Conservation (phyloP, 2,888 invertebrate genomes). For the Campoplex capitator region DNA sequence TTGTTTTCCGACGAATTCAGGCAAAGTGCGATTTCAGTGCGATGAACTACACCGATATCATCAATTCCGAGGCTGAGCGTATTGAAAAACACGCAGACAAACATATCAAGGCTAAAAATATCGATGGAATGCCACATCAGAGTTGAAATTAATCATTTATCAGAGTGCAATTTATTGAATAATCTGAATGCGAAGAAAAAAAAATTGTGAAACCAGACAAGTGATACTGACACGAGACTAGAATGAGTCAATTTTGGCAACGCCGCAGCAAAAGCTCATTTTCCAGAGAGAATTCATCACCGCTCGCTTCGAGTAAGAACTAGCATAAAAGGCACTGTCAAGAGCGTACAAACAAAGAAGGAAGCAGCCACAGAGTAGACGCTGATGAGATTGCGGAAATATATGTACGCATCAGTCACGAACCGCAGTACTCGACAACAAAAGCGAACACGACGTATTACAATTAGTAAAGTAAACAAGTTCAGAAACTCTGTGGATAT, state of each 20-base stretch:
- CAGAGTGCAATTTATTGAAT: background rate
- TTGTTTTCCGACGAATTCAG: slow-evolving; percentile 29
- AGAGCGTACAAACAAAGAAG: slow-evolving; percentile 23
- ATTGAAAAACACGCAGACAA: slow-evolving; percentile 9
- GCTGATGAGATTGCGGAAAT: slow-evolving; percentile 58
- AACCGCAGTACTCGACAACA: slow-evolving; percentile 12
- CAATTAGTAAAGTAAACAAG: background rate
- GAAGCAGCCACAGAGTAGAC: background rate
- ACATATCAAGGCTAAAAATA: background rate
- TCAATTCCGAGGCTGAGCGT: slow-evolving; percentile 28
- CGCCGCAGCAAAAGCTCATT: slow-evolving; percentile 47
- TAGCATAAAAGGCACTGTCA: background rate
- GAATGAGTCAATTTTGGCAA: slow-evolving; percentile 38
- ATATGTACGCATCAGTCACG: slow-evolving; percentile 21
- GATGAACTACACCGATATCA: slow-evolving; percentile 44
- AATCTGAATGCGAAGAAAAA: background rate
- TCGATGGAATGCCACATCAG: background rate
- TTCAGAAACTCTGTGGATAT: background rate
- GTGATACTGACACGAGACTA: slow-evolving; percentile 5
- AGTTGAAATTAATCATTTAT: slow-evolving; percentile 24
- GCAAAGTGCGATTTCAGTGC: slow-evolving; percentile 45
- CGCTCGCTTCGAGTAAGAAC: background rate
- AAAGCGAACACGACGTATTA: background rate
- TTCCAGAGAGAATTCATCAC: slow-evolving; percentile 39
- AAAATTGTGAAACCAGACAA: slow-evolving; percentile 13